Base-by-base conservation (phyloP, 2,888 invertebrate genomes). In the Ditula angustiorana region DNA sequence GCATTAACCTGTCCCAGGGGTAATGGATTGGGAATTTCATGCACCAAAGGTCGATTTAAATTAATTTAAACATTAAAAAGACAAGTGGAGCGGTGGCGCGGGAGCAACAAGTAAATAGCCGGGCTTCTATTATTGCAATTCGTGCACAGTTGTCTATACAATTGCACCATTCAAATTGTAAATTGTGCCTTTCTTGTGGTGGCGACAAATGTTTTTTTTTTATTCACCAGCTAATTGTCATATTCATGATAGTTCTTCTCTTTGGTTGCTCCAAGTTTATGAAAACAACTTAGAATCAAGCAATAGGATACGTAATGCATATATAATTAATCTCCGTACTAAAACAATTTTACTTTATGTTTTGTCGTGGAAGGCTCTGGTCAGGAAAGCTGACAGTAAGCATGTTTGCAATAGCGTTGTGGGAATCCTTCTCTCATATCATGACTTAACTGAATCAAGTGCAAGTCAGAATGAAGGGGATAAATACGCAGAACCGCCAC, bases 11-110 rank as follows among this genome's bases (percentile, higher is more conserved):
- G 90, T 91, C 88, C 73, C 69, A 65, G 65, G 67, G 33, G 80
- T 87, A 90, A 90, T 88, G 88, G 82, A 88, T 89, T 84, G 82
- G 80, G 90, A 86, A 90, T 91, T 87, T 88, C 83, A 85, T 81
- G 83, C 83, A 81, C 73, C 81, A 83, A 86, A 85, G 86, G 86
- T 87, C 83, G 84, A 82, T 86, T 86, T 85, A 86, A 90, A 90
- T 90, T 90, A 90, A 91, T 90, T 88, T 87, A 88, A 77, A 87
- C 87, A 85, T 86, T 86, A 84, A 83, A 85, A 83, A 83, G 83
- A 85, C 77, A 83, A 86, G 84, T 83, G 76, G 74, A 75, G 77
- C 74, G 74, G 71, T 74, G 69, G 71, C 62, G 73, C 70, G 79
- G 73, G 77, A 82, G 80, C 79, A 76, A 79, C 79, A 77, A 83